Base-by-base conservation (phyloP, 1,140 invertebrate species). In the Papilio polyxenes region DNA sequence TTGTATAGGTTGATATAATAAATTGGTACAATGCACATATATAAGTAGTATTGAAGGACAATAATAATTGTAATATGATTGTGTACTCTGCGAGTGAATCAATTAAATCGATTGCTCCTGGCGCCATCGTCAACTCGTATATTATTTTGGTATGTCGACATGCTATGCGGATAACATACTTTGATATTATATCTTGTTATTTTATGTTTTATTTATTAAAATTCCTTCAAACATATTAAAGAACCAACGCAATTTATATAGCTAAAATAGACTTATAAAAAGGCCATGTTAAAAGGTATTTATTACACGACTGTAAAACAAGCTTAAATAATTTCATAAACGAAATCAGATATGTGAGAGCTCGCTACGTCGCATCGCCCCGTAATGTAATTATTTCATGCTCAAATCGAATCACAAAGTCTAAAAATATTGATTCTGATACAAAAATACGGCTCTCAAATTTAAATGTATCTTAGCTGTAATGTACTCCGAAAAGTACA, bases 321-420 rank as follows among this genome's bases (percentile, higher is more conserved):
- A 84, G 79, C 85, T 84, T 87, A 82, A 79, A 83, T 89, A 91
- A 91, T 84, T 86, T 87, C 80, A 86, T 89, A 82, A 86, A 83
- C 86, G 81, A 92, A 92, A 92, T 92, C 87, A 86, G 88, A 85
- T 90, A 90, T 87, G 82, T 75, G 72, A 80, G 82, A 80, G 88
- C 87, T 85, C 82, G 87, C 74, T 82, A 81, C 87, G 49, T 78
- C 75, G 76, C 40, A 17, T 82, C 82, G 74, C 79, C 78, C 79
- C 53, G 23, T 23, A 76, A 23, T 9, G 48, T 81, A 79, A 82
- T 82, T 86, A 77, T 49, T 83, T 75, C 80, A 51, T 75, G 56
- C 78, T 72, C 62, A 80, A 56, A 77, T 51, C 23, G 13, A 3
- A 56, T 56, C 31, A 72, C 4, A 37, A 37, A 37, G 13, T 37